phyloP scores from a whole-genome alignment of 2,113 vertebrate species.

The Vulpes ferrilata region DNA sequence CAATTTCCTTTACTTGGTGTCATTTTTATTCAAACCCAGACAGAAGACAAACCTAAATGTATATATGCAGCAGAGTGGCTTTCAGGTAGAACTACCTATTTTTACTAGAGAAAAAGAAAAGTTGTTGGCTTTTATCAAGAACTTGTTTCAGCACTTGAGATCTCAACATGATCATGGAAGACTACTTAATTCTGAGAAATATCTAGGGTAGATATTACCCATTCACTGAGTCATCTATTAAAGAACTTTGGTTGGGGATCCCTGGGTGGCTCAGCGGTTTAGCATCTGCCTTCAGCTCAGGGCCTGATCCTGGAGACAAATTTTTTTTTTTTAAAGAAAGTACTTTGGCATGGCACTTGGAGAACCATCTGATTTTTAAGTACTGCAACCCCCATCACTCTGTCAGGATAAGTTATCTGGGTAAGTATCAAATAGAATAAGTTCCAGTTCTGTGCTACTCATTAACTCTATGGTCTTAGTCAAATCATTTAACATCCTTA shows the following conservation, averaged over 20 bases:
- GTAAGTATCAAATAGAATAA: conserved; percentile 30
- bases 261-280: too few relatives aligned
- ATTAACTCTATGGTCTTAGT: conserved; percentile 25
- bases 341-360: neutral
- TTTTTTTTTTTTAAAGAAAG: neutral
- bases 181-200: conserved; percentile 60
- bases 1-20: conserved; percentile 38
- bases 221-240: neutral
- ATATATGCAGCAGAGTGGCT: neutral
- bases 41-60: conserved; percentile 12
- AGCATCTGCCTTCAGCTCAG: too few relatives aligned
- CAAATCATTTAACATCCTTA: conserved; percentile 49
- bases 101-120: conserved; percentile 56
- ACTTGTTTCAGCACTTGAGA: conserved; percentile 28
- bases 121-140: conserved; percentile 2
- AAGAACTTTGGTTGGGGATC: neutral
- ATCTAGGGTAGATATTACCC: neutral
- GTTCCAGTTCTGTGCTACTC: neutral
- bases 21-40: conserved; percentile 25
- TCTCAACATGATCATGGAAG: conserved; percentile 7
- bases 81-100: conserved; percentile 29
- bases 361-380: conserved; percentile 30
- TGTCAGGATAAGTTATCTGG: conserved; percentile 55
- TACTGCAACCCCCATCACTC: neutral
- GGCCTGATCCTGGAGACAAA: too few relatives aligned